Evolutionary conservation across 2,888 invertebrate genomes (phyloP).

Genomic region (Drosophila flavopinicola): DNA sequence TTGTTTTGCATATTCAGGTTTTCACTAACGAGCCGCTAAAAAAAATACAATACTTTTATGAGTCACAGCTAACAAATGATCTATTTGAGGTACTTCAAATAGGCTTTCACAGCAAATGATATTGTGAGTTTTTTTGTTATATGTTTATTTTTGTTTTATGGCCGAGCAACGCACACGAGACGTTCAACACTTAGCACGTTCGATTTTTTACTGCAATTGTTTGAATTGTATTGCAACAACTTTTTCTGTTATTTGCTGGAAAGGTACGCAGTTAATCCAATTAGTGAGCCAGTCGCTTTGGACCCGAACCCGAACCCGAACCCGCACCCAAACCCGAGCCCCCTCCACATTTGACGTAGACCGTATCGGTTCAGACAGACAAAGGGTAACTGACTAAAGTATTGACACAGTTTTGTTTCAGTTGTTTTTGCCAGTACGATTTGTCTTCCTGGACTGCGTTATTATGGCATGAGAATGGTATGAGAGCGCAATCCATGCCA

Average conservation of each 20-base stretch:
- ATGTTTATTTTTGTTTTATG: conserved; percentile 5
- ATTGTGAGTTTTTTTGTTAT: not conserved
- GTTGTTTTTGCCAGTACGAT: conserved; percentile 43
- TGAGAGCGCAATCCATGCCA: conserved; percentile 26
- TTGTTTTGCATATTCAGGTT: too few species aligned
- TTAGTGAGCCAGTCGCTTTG: conserved; percentile 57
- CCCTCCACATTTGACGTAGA: too few species aligned
- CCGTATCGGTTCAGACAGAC: conserved; percentile 10
- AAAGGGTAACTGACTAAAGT: conserved; percentile 65
- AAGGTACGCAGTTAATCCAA: conserved; percentile 71
- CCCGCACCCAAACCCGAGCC: conserved; percentile 26
- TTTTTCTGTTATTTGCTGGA: conserved; percentile 63
- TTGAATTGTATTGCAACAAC: conserved; percentile 68
- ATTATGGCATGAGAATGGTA: conserved; percentile 18
- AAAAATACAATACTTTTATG: too few species aligned
- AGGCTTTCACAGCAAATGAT: not conserved
- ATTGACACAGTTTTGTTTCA: conserved; percentile 67
- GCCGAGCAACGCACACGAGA: conserved; percentile 37
- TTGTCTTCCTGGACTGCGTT: conserved; percentile 55
- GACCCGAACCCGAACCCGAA: conserved; percentile 37
- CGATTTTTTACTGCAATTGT: conserved; percentile 74
- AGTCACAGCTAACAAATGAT: not conserved
- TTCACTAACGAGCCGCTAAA: too few species aligned
- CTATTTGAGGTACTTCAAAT: too few species aligned
- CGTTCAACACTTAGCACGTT: conserved; percentile 69